Evolutionary conservation across 2,797 vertebrate species (phyloP), one percentile per base, ranked within the genome.

Genomic region (Crenichthys baileyi): DNA sequence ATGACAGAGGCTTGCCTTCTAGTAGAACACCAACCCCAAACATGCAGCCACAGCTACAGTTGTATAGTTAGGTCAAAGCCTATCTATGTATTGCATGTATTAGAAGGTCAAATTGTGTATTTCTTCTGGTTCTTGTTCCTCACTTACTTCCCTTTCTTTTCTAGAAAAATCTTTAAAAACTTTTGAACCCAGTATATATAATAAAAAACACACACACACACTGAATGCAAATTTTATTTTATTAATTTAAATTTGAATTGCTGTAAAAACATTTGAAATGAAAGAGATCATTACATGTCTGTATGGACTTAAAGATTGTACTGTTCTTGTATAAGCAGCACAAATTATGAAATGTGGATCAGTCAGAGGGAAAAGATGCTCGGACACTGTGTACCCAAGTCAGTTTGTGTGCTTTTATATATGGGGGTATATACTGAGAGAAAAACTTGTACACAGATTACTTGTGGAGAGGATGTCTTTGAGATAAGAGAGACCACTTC

Each of bases 341-440:
- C 77, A 83, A 75, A 71, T 46, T 83, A 65, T 86, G 73, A 87
- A 81, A 79, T 76, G 83, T 86, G 85, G 74, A 89, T 90, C 77
- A 86, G 79, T 83, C 79, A 72, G 70, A 67, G 68, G 70, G 77
- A 71, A 82, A 46, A 72, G 22, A 80, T 51, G 56, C 26, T 9
- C 7, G 79, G 75, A 48, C 31, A 0, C 48, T 65, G 16, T 60
- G 51, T 56, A 53, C 72, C 65, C 78, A 51, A 70, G 70, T 73
- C 75, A 58, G 74, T 67, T 50, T 73, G 51, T 41, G 53, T 72
- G 44, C 72, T 70, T 61, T 53, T 56, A 6, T 29, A 26, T 48
- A 31, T 0, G 44, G 53, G 15, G 22, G 4, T 22, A 31, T 60
- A 70, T 70, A 79, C 31, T 58, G 51, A 44, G 65, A 58, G 60